Evolutionary conservation across 2,888 invertebrate genomes (phyloP).

Genomic region (Erebia aethiops): DNA sequence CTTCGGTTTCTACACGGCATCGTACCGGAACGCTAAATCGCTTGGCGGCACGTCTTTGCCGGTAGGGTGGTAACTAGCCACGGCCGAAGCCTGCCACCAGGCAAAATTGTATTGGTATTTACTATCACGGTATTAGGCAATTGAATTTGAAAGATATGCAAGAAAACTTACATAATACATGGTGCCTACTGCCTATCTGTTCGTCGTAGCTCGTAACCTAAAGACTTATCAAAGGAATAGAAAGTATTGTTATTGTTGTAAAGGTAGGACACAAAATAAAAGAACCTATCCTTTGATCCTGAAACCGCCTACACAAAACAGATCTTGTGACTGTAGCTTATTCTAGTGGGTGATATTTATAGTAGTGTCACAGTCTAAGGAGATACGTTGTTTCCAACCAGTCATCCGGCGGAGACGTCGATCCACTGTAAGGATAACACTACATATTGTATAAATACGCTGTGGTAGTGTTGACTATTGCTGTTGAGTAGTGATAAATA

Average conservation of each 20-base stretch:
- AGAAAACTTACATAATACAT: neutral
- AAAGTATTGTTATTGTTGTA: neutral
- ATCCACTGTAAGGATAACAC: too few relatives aligned
- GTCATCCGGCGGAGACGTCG: too few relatives aligned
- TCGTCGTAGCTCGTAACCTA: neutral
- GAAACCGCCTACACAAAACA: neutral
- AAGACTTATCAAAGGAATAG: slow-evolving; percentile 9
- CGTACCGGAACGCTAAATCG: too few relatives aligned
- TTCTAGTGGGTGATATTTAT: neutral
- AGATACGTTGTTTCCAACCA: too few relatives aligned
- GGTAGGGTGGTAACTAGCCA: too few relatives aligned
- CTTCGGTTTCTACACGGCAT: too few relatives aligned
- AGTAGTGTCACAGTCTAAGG: neutral
- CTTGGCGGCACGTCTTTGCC: too few relatives aligned
- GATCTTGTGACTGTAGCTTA: neutral
- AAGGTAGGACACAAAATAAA: neutral
- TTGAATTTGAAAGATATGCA: slow-evolving; percentile 3
- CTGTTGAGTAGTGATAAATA: too few relatives aligned
- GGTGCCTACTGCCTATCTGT: neutral
- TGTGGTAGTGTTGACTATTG: too few relatives aligned
- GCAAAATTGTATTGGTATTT: too few relatives aligned
- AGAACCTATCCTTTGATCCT: neutral
- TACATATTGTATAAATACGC: too few relatives aligned
- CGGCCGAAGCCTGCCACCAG: too few relatives aligned
- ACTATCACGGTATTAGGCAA: neutral